A percentile compares a stretch with the other conserved stretches of the same genome.
These are phyloP conservation scores for Pygoscelis adeliae DNA, from an alignment of 2,113 vertebrate species.

Conservation along the genomic window DNA sequence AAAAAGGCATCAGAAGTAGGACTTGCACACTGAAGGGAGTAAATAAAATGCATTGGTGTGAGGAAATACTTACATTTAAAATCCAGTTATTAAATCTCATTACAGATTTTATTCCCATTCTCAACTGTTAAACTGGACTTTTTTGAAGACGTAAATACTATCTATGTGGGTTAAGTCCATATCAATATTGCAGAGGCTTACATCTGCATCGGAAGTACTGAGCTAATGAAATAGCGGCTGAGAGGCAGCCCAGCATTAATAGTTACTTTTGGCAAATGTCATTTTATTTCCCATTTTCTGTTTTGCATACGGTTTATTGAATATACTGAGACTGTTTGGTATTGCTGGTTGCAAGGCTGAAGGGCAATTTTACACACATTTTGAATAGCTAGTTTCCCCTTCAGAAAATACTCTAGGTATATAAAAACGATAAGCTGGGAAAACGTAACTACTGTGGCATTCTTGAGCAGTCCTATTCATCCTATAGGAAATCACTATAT, in stretches of 20 bases:
- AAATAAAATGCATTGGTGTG: background rate
- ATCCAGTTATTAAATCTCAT: background rate
- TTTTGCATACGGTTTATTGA: background rate
- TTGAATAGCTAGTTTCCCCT: background rate
- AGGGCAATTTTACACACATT: background rate
- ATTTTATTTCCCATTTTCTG: background rate
- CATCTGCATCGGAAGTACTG: background rate
- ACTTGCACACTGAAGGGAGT: background rate
- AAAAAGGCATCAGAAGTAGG: background rate
- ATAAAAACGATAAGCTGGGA: background rate
- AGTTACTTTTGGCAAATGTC: rapidly evolving
- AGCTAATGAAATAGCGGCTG: background rate
- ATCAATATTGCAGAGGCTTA: background rate
- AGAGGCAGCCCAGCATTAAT: no score
- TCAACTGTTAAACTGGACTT: background rate
- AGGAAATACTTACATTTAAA: background rate
- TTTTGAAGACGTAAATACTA: background rate
- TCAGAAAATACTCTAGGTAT: background rate
- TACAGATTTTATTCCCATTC: background rate
- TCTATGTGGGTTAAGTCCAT: rapidly evolving
- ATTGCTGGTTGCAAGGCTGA: background rate
- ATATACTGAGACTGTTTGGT: rapidly evolving
- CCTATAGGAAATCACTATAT: rapidly evolving
- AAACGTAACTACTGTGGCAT: background rate
- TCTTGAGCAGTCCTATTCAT: background rate